Base-by-base conservation (phyloP, 1,140 invertebrate genomes). In the Cydia strobilella region DNA sequence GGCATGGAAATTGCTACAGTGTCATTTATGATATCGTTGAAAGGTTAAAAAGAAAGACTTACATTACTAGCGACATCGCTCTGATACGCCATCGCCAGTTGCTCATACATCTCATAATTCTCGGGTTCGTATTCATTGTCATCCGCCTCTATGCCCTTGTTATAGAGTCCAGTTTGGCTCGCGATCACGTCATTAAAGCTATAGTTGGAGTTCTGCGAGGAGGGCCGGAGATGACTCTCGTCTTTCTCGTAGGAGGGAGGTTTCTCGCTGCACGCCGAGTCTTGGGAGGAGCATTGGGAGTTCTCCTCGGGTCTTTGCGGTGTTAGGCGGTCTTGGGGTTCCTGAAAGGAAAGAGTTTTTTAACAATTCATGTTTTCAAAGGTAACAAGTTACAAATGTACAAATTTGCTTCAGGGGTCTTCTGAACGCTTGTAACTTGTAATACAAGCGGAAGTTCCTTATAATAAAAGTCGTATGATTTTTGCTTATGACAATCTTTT, bases 81-180 rank as follows among this genome's bases (percentile, higher is more conserved):
- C 79, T 90, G 89, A 59, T 92, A 90, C 9, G 85, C 88, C 89
- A 92, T 89, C 0, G 89, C 90, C 69, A 90, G 54, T 5, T 90
- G 90, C 71, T 92, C 90, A 23, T 87, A 92, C 86, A 92, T 85
- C 74, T 92, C 90, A 39, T 92, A 92, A 73, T 85, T 84, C 18
- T 80, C 85, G 0, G 82, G 76, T 7, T 84, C 83, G 31, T 88
- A 89, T 4, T 85, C 80, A 31, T 86, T 81, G 13, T 82, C 83
- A 66, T 84, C 77, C 0, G 74, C 48, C 45, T 83, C 82, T 74
- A 82, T 71, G 3, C 23, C 75, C 69, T 85, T 84, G 10, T 73
- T 74, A 74, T 84, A 85, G 72, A 51, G 15, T 73, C 77, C n/a
- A 10, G 59, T 75, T 69, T 88, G 84, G 76, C 84, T 88, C 35